A percentile compares a stretch with the other conserved stretches of the same genome.
Evolutionary conservation across 2,888 invertebrate genomes (phyloP).

Genomic region (Lycaena phlaeas): DNA sequence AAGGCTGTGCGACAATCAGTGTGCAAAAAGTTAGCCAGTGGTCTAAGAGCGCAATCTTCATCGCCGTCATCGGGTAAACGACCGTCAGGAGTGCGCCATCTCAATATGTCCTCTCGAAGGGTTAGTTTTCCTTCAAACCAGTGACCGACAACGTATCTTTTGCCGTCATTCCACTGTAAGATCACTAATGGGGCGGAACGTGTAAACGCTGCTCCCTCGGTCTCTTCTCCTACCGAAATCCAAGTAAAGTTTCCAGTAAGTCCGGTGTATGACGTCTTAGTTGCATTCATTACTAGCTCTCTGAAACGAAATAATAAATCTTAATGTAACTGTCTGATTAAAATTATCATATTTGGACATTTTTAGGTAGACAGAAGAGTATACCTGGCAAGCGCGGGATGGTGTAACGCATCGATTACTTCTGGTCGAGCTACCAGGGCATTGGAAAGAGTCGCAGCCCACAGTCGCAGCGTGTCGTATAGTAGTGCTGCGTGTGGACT

Average conservation of each 20-base stretch:
- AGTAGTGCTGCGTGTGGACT: conserved; percentile 41
- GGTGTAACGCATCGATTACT: conserved; percentile 42
- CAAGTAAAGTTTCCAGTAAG: conserved; percentile 46
- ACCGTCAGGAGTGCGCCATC: conserved; percentile 77
- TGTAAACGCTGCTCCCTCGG: conserved; percentile 18
- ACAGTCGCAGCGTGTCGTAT: conserved; percentile 47
- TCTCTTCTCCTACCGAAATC: conserved; percentile 20
- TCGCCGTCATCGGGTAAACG: conserved; percentile 79
- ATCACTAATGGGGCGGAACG: conserved; percentile 35
- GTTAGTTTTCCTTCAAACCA: conserved; percentile 84
- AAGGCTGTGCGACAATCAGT: conserved; percentile 83
- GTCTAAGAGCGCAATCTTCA: conserved; percentile 77
- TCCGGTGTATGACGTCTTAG: conserved; percentile 29
- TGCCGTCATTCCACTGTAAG: conserved; percentile 74
- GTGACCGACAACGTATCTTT: conserved; percentile 76
- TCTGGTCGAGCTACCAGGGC: conserved; percentile 28
- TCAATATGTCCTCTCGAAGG: conserved; percentile 76
- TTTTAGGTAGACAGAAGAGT: neutral
- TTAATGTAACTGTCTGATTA: neutral
- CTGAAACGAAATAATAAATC: conserved; percentile 22
- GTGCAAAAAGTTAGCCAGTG: conserved; percentile 77
- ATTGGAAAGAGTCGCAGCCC: conserved; percentile 37
- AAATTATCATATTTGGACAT: too few relatives aligned
- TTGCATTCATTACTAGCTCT: conserved; percentile 24
- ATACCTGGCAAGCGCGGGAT: conserved; percentile 31